Conservation (phyloP, 2,888 invertebrate genomes). For the Molorchus minor region DNA sequence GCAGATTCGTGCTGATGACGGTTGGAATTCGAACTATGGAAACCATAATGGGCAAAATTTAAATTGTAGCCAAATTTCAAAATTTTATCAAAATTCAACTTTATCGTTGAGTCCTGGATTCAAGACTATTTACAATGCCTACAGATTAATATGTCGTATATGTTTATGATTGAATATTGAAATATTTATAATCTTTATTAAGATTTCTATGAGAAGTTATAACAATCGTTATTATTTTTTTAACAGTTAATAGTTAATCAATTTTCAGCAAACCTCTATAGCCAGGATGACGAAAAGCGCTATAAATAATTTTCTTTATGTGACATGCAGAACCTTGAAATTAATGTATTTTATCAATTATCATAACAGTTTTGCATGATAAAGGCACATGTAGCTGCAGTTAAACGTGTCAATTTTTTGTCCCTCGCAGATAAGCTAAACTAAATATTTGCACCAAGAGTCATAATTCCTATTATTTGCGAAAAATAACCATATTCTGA, state of each 20-base stretch:
- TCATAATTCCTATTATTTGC: conserved; percentile 24
- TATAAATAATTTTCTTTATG: conserved; percentile 5
- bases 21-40: too few relatives aligned
- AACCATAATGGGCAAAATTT: too few relatives aligned
- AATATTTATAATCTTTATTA: too few relatives aligned
- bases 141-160: too few relatives aligned
- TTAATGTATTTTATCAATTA: conserved; percentile 7
- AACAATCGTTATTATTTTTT: too few relatives aligned
- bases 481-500: conserved; percentile 25
- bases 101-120: too few relatives aligned
- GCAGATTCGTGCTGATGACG: too few relatives aligned
- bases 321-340: conserved; percentile 7
- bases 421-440: conserved; percentile 20
- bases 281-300: neutral
- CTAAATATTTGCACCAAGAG: conserved; percentile 22
- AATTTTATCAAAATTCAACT: too few relatives aligned
- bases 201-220: too few relatives aligned
- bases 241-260: neutral
- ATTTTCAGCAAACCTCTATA: neutral
- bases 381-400: conserved; percentile 19
- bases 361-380: conserved; percentile 23
- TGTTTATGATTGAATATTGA: too few relatives aligned
- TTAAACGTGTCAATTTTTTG: conserved; percentile 11
- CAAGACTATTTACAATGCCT: too few relatives aligned
- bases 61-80: too few relatives aligned